Conservation (phyloP, 2,113 vertebrate species). For the Patagioenas fasciata region DNA sequence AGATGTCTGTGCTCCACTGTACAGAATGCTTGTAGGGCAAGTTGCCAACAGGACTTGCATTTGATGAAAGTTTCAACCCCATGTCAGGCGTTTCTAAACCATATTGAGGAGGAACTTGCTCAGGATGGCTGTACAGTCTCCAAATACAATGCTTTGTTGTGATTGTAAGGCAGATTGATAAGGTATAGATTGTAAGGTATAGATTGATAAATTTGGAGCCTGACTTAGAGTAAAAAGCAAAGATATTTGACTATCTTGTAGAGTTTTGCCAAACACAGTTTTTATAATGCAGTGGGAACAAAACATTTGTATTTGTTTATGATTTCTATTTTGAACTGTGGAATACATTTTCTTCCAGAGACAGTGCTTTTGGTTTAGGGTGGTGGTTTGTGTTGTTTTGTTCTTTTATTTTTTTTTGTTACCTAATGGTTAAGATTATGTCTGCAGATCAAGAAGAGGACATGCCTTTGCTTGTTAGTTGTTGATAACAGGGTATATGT, state of each 20-base stretch:
- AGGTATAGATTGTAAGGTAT: too few species aligned
- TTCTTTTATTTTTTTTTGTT: too few species aligned
- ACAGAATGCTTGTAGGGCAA: not conserved
- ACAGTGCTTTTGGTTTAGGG: not conserved
- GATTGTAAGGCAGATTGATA: not conserved
- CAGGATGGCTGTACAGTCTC: not conserved
- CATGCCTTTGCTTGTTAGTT: not conserved
- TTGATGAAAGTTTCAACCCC: not conserved
- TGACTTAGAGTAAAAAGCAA: not conserved
- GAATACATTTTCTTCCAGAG: not conserved
- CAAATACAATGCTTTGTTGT: not conserved
- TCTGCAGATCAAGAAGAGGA: not conserved
- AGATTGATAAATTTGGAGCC: not conserved
- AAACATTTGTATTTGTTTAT: not conserved
- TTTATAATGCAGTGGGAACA: not conserved
- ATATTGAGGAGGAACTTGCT: not conserved
- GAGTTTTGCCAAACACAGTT: not conserved
- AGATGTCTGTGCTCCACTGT: not conserved
- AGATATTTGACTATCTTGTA: not conserved
- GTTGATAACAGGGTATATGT: not conserved
- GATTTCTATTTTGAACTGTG: not conserved
- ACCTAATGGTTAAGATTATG: not conserved
- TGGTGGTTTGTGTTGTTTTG: not conserved
- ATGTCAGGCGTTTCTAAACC: not conserved
- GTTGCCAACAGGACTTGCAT: not conserved